Evolutionary conservation across 1,140 invertebrate species (phyloP).

Genomic region (Lordiphosa collinella): DNA sequence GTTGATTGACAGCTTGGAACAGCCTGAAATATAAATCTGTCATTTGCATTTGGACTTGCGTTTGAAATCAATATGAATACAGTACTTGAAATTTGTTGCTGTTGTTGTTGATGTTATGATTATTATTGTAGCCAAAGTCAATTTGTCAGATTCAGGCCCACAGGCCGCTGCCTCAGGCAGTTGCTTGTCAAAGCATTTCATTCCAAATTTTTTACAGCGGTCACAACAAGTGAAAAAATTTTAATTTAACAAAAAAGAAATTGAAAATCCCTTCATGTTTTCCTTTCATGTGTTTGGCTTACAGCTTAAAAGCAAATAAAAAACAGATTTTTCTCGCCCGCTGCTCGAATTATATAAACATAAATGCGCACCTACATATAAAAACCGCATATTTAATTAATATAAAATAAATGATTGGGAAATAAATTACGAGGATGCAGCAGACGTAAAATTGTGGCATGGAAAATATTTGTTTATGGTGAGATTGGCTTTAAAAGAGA

Average conservation of each 20-base stretch:
- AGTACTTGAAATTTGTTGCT: slow-evolving; percentile 47
- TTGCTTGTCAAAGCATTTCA: slow-evolving; percentile 49
- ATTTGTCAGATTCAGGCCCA: slow-evolving; percentile 67
- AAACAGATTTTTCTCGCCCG: slow-evolving; percentile 42
- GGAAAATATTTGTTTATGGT: slow-evolving; percentile 52
- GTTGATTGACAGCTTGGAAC: slow-evolving; percentile 64
- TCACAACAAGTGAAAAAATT: slow-evolving; percentile 7
- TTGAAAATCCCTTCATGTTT: slow-evolving; percentile 47
- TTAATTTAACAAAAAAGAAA: slow-evolving; percentile 6
- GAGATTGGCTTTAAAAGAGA: slow-evolving; percentile 25
- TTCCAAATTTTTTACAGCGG: slow-evolving; percentile 18
- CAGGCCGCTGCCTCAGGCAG: slow-evolving; percentile 14
- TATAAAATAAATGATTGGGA: slow-evolving; percentile 72
- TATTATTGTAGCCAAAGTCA: slow-evolving; percentile 63
- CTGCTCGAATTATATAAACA: slow-evolving; percentile 24
- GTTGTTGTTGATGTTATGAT: slow-evolving; percentile 20
- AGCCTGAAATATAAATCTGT: slow-evolving; percentile 71
- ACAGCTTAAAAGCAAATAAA: slow-evolving; percentile 42
- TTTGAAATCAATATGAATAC: slow-evolving; percentile 73
- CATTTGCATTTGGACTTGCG: slow-evolving; percentile 68
- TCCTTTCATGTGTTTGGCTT: slow-evolving; percentile 36
- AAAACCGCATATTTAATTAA: slow-evolving; percentile 69
- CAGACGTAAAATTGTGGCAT: slow-evolving; percentile 53
- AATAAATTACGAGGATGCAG: slow-evolving; percentile 53
- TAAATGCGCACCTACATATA: slow-evolving; percentile 33